Base-by-base conservation (phyloP, 2,797 vertebrate species). In the Chromis chromis region DNA sequence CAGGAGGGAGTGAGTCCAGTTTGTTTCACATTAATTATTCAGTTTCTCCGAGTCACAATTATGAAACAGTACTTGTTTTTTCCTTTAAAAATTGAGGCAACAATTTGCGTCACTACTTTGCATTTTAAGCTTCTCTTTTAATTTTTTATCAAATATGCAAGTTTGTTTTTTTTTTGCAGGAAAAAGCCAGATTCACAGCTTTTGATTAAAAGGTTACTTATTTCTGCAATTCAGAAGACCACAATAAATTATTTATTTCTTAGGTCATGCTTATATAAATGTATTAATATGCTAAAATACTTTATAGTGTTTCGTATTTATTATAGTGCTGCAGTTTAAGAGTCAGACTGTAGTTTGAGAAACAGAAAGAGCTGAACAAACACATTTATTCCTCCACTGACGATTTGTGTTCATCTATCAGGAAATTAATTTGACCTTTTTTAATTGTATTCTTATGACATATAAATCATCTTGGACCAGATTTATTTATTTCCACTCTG, bases 1-100 rank as follows among this genome's bases (percentile, higher is more conserved):
- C 94, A 95, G 88, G 95, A 95, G 68, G 94, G 94, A 86, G 95
- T 96, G 84, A 94, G 95, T 94, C 67, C 19, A 70, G 65, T 78
- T 72, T 69, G 53, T 58, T 59, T 79, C n/a, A 54, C 24, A 81
- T 85, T 31, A 46, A 86, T 76, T 58, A 82, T 83, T 88, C 59
- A 84, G 25, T 40, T 76, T 58, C 27, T 65, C 4, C 12, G 14
- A 16, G 40, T 53, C 25, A 56, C 3, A 1, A 66, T 57, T 27
- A 80, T 39, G 6, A 75, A 82, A 70, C 52, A 19, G 24, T 25
- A 16, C 54, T 65, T 53, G 4, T 65, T 73, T 70, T n/a, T 40
- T 56, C 33, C 21, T 78, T 56, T 52, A 52, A 53, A 67, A 65
- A 53, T 14, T 33, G n/a, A 63, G 49, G 19, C 56, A 73, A 56